These are phyloP conservation scores for Cyaniris semiargus DNA, from an alignment of 2,888 invertebrate species.

Conservation along the genomic window DNA sequence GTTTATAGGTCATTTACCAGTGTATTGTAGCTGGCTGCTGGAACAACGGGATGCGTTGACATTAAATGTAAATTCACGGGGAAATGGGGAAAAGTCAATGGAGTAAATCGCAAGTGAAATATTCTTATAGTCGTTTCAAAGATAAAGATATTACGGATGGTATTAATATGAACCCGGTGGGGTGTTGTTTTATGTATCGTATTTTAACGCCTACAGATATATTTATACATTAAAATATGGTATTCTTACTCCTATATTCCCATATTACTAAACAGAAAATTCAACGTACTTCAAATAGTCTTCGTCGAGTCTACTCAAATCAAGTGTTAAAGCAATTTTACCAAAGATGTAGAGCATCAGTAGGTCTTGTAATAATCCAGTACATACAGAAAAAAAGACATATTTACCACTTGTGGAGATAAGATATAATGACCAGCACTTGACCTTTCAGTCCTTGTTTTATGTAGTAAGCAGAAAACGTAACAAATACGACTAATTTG, in stretches of 20 bases:
- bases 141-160: not conserved
- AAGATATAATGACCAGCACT: not conserved
- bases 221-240: not conserved
- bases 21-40: slow-evolving; percentile 54
- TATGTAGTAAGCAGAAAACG: slow-evolving; percentile 10
- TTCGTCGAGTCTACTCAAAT: too few species aligned
- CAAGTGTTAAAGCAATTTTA: too few species aligned
- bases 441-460: slow-evolving; percentile 10
- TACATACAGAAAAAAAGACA: not conserved
- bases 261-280: not conserved
- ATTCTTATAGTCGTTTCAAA: slow-evolving; percentile 12
- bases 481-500: slow-evolving; percentile 21
- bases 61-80: slow-evolving; percentile 34
- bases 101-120: slow-evolving; percentile 26
- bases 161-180: not conserved
- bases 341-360: not conserved
- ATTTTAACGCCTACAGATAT: not conserved
- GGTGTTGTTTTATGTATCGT: not conserved
- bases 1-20: slow-evolving; percentile 66
- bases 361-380: not conserved
- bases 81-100: slow-evolving; percentile 26
- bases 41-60: slow-evolving; percentile 37
- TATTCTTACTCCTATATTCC: not conserved
- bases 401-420: slow-evolving; percentile 3
- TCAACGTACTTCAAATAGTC: too few species aligned